These are phyloP conservation scores for Nemotelus pantherinus DNA, from an alignment of 2,888 invertebrate species.

Conservation along the genomic window DNA sequence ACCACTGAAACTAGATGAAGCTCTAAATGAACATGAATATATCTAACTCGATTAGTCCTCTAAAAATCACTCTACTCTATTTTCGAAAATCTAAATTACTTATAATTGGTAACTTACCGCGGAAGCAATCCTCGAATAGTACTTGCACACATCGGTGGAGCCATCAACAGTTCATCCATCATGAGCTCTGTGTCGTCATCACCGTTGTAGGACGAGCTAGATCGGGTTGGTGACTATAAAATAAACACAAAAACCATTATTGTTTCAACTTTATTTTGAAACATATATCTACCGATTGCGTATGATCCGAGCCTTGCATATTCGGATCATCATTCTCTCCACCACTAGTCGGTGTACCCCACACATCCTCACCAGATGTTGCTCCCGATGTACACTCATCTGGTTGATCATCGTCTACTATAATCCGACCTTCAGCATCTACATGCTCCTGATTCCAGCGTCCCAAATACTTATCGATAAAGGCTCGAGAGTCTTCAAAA, in stretches of 20 bases:
- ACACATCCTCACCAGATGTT: slow-evolving; percentile 85
- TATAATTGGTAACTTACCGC: slow-evolving; percentile 65
- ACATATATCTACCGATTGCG: slow-evolving; percentile 68
- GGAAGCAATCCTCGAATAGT: slow-evolving; percentile 76
- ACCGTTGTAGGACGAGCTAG: slow-evolving; percentile 73
- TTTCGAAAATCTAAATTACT: not conserved
- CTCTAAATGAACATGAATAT: no score
- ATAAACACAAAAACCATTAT: slow-evolving; percentile 45
- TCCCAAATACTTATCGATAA: slow-evolving; percentile 66
- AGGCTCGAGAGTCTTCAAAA: slow-evolving; percentile 70
- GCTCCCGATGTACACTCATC: slow-evolving; percentile 83
- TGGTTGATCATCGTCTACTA: slow-evolving; percentile 70
- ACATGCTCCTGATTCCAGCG: slow-evolving; percentile 66
- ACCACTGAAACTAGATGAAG: no score
- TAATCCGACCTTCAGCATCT: slow-evolving; percentile 45
- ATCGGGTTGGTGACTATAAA: slow-evolving; percentile 71
- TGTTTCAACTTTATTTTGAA: slow-evolving; percentile 17
- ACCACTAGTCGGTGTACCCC: slow-evolving; percentile 89
- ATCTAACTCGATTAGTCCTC: no score
- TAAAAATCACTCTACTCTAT: no score
- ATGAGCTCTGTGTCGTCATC: slow-evolving; percentile 81
- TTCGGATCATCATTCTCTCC: slow-evolving; percentile 78
- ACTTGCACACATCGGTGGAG: slow-evolving; percentile 79
- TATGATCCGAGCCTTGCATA: slow-evolving; percentile 73
- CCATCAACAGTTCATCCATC: slow-evolving; percentile 84